Percentiles rank a stretch among this genome's conserved stretches.
Evolutionary conservation across 1,140 invertebrate genomes (phyloP).

Genomic region (Sweltsa coloradensis): DNA sequence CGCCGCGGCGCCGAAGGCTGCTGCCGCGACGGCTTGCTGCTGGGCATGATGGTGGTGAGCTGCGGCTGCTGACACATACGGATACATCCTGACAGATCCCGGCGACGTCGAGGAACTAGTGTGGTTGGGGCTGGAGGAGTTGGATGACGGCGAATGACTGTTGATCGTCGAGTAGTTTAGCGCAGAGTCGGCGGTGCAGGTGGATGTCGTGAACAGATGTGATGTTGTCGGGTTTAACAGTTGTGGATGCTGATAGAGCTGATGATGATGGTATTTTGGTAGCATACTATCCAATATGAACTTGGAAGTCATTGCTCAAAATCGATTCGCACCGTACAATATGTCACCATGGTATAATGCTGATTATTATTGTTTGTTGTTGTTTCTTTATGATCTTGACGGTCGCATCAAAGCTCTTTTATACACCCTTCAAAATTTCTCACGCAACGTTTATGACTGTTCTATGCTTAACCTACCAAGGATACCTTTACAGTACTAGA

Average conservation of each 20-base stretch:
- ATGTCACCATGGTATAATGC: no score
- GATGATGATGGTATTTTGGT: constrained; percentile 80
- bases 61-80: constrained; percentile 52
- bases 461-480: no score
- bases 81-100: constrained; percentile 41
- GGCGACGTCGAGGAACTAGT: constrained; percentile 32
- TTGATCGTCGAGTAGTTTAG: constrained; percentile 30
- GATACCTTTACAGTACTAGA: no score
- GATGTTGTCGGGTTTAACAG: background rate
- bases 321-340: no score
- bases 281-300: constrained; percentile 95
- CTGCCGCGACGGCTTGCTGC: constrained; percentile 52
- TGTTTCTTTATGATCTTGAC: no score
- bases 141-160: constrained; percentile 32
- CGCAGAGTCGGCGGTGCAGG: constrained; percentile 34
- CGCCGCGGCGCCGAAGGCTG: constrained; percentile 46
- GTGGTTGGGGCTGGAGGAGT: constrained; percentile 34
- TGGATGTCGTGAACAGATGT: background rate
- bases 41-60: constrained; percentile 58
- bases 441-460: no score
- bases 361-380: no score
- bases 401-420: no score
- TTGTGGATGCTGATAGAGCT: constrained; percentile 48
- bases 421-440: no score
- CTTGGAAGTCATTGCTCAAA: constrained; percentile 83